Evolutionary conservation across 2,797 vertebrate genomes (phyloP).

Genomic region (Scomberomorus guttatus): DNA sequence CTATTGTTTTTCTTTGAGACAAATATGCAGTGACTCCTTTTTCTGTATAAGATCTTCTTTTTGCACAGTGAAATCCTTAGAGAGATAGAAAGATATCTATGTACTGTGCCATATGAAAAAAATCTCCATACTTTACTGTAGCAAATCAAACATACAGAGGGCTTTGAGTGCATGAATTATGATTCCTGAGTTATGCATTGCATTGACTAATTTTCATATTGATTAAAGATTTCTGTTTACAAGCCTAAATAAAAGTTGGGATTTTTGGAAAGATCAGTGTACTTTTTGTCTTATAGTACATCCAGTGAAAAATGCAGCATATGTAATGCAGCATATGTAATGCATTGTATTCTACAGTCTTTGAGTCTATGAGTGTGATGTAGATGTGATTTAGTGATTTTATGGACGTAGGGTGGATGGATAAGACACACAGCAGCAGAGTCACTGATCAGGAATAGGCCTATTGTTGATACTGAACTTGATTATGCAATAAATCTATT

Average conservation of each 20-base stretch:
- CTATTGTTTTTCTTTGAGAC: not conserved
- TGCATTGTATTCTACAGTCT: not conserved
- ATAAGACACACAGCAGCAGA: not conserved
- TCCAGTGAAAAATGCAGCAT: not conserved
- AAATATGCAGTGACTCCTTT: conserved; percentile 66
- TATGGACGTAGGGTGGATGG: not conserved
- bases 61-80: conserved; percentile 21
- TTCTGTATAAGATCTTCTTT: conserved; percentile 8
- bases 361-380: not conserved
- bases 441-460: not conserved
- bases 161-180: not conserved
- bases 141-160: conserved; percentile 20
- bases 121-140: conserved; percentile 22
- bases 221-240: conserved; percentile 55
- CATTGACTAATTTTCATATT: conserved; percentile 58
- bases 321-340: no score
- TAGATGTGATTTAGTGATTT: conserved; percentile 13
- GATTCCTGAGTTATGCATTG: conserved; percentile 47
- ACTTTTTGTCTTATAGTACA: not conserved
- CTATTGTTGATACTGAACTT: conserved; percentile 3
- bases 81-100: conserved; percentile 9
- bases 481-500: not conserved
- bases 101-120: conserved; percentile 15
- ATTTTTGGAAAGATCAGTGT: conserved; percentile 24
- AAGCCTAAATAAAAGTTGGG: conserved; percentile 63